Evolutionary conservation across 1,140 invertebrate genomes (phyloP).

Genomic region (Muscidifurax raptorellus): DNA sequence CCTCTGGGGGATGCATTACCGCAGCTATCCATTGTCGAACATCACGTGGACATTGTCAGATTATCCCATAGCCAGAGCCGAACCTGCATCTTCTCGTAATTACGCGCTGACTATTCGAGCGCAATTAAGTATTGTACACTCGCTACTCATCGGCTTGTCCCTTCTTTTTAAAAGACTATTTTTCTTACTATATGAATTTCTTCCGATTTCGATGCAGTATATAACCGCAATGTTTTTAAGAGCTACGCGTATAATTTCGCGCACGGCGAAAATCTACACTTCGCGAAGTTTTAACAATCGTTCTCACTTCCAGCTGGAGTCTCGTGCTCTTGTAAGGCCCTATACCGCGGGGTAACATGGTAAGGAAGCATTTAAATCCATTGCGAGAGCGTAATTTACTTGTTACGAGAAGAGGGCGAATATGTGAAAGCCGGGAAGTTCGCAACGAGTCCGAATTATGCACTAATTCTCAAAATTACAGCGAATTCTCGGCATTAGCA

Average conservation of each 20-base stretch:
- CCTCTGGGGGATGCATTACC: slow-evolving; percentile 14
- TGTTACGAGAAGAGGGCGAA: neutral
- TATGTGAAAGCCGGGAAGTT: neutral
- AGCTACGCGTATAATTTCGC: too few relatives aligned
- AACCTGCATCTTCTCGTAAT: neutral
- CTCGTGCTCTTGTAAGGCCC: neutral
- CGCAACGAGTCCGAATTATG: neutral
- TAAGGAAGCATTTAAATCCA: neutral
- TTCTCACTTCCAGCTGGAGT: too few relatives aligned
- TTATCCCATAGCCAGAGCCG: neutral
- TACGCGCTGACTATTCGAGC: neutral
- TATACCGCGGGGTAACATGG: neutral
- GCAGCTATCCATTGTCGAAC: neutral
- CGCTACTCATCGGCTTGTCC: neutral
- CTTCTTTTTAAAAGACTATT: neutral
- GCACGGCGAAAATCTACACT: too few relatives aligned
- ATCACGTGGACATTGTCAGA: slow-evolving; percentile 5
- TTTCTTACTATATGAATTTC: too few relatives aligned
- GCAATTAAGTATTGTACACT: neutral
- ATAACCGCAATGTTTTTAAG: too few relatives aligned
- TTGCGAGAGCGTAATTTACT: neutral
- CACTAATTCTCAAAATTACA: neutral
- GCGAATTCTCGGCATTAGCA: neutral
- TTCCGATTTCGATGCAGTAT: too few relatives aligned
- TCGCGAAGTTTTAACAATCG: too few relatives aligned